Evolutionary conservation across 2,797 vertebrate genomes (phyloP).

Genomic region (Myotis findleyi): DNA sequence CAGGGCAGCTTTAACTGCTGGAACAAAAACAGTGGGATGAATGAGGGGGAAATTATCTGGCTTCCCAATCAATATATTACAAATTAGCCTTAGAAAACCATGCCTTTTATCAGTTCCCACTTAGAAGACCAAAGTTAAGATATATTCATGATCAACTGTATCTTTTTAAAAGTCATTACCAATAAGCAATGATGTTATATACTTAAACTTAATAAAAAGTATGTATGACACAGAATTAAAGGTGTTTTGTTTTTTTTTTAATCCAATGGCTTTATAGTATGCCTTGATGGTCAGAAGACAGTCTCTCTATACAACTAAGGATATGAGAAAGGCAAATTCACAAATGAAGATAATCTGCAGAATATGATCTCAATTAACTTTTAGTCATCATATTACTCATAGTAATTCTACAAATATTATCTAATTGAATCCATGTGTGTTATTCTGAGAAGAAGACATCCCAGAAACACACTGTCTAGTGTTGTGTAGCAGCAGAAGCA

Average conservation of each 20-base stretch:
- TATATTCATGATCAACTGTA: neutral
- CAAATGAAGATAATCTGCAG: neutral
- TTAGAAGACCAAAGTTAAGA: neutral
- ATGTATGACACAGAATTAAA: neutral
- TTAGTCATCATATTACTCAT: neutral
- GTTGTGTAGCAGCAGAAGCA: neutral
- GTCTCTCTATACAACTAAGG: neutral
- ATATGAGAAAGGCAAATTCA: neutral
- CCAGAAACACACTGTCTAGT: neutral
- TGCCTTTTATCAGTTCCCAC: neutral
- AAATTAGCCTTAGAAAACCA: neutral
- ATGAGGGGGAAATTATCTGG: neutral
- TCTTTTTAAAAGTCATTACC: neutral
- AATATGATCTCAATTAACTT: neutral
- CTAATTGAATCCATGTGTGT: neutral
- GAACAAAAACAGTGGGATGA: neutral
- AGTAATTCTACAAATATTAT: neutral
- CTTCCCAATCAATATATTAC: neutral
- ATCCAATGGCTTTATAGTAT: neutral
- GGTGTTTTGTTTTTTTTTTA: neutral
- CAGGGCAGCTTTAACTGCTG: neutral
- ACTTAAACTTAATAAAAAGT: constrained; percentile 30
- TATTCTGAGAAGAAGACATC: neutral
- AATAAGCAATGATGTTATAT: neutral
- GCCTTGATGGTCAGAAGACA: neutral